Percentiles rank a stretch among this genome's conserved stretches.
phyloP scores from a whole-genome alignment of 2,797 vertebrate species.

The Mormyrus hasselquistii region DNA sequence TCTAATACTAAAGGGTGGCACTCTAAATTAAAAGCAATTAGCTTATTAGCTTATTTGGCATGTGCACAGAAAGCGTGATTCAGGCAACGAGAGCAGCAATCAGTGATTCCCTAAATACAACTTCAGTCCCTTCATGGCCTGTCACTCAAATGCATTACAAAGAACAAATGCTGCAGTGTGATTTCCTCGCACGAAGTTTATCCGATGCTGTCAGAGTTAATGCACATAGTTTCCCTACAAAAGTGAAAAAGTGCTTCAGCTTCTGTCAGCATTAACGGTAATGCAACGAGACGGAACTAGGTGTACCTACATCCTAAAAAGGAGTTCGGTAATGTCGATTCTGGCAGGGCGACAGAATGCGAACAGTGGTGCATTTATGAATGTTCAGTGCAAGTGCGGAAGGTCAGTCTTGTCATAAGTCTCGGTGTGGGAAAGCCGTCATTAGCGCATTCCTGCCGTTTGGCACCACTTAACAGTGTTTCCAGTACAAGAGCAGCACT shows the following conservation, averaged over 20 bases:
- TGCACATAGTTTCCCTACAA: not conserved
- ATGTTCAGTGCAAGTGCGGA: not conserved
- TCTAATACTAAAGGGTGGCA: not conserved
- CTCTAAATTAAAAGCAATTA: slow-evolving; percentile 30
- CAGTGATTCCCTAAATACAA: not conserved
- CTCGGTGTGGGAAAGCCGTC: not conserved
- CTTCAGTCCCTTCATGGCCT: not conserved
- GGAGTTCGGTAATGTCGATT: not conserved
- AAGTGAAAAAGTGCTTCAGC: not conserved
- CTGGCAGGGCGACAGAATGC: not conserved
- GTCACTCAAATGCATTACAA: not conserved
- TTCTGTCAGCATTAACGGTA: not conserved
- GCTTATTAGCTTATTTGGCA: slow-evolving; percentile 28
- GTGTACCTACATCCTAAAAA: not conserved
- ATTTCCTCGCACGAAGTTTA: not conserved
- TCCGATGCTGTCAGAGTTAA: not conserved
- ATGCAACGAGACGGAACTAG: not conserved
- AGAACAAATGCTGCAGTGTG: not conserved
- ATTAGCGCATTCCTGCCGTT: not conserved
- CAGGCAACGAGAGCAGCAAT: not conserved
- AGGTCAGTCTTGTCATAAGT: slow-evolving; percentile 2
- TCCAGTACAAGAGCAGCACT: not conserved
- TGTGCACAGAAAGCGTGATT: slow-evolving; percentile 12
- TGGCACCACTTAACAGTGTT: slow-evolving; percentile 2
- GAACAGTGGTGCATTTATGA: not conserved